phyloP scores from a whole-genome alignment of 1,140 invertebrate species.

The Papilio machaon region DNA sequence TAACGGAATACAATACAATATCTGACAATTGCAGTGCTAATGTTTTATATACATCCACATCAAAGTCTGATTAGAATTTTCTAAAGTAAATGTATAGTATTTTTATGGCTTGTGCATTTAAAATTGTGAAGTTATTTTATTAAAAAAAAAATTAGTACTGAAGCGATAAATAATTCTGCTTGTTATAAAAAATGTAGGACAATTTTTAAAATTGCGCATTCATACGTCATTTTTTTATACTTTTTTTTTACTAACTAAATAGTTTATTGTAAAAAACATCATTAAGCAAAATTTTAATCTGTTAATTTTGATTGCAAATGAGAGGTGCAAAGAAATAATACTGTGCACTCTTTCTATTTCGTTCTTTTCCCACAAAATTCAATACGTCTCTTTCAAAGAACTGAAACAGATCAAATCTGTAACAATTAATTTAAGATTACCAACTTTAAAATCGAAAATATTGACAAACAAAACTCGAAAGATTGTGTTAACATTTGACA shows the following conservation, averaged over 20 bases:
- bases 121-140: constrained; percentile 20
- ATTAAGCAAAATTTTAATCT: not conserved
- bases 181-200: constrained; percentile 11
- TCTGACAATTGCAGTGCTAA: constrained; percentile 38
- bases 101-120: constrained; percentile 21
- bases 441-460: not conserved
- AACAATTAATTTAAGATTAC: not conserved
- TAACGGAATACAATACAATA: constrained; percentile 8
- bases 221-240: not conserved
- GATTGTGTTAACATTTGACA: too few relatives aligned
- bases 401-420: not conserved
- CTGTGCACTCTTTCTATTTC: not conserved
- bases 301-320: not conserved
- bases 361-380: not conserved
- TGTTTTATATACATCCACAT: constrained; percentile 26
- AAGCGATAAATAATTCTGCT: not conserved
- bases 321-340: not conserved
- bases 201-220: constrained; percentile 14
- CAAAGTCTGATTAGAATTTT: constrained; percentile 20
- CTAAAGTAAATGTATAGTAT: constrained; percentile 23
- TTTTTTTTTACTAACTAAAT: not conserved
- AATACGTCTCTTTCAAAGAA: not conserved
- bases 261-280: not conserved
- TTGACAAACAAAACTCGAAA: not conserved
- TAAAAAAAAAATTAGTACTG: not conserved